These are phyloP conservation scores for Drosophila dunni DNA, from an alignment of 1,140 invertebrate genomes.

Conservation along the genomic window DNA sequence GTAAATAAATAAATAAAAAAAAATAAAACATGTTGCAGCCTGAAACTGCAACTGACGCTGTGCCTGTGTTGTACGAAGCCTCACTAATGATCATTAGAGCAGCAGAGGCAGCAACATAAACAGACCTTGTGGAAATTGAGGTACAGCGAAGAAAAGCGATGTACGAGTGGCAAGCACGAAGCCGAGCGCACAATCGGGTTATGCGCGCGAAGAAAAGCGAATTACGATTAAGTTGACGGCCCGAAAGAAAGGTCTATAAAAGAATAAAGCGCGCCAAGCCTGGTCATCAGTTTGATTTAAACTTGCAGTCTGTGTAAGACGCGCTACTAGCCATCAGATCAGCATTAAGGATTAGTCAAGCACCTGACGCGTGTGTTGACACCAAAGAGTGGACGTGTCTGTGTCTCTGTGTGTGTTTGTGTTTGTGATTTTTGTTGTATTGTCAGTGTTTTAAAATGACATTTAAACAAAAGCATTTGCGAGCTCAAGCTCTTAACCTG, in stretches of 20 bases:
- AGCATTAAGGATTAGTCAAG: slow-evolving; percentile 47
- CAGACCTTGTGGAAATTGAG: slow-evolving; percentile 34
- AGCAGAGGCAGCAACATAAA: slow-evolving; percentile 14
- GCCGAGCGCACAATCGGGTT: slow-evolving; percentile 34
- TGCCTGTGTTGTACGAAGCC: slow-evolving; percentile 5
- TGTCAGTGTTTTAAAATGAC: slow-evolving; percentile 49
- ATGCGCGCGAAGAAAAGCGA: slow-evolving; percentile 71
- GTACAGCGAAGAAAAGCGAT: slow-evolving; percentile 12
- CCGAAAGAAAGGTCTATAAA: slow-evolving; percentile 80
- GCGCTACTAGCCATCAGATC: slow-evolving; percentile 32
- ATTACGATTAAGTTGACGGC: slow-evolving; percentile 63
- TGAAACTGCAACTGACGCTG: slow-evolving; percentile 31
- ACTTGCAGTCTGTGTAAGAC: slow-evolving; percentile 63
- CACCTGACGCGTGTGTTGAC: slow-evolving; percentile 43
- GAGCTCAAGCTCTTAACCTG: slow-evolving; percentile 45
- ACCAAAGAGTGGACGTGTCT: slow-evolving; percentile 34
- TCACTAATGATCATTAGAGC: slow-evolving; percentile 40
- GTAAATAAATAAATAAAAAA: slow-evolving; percentile 24
- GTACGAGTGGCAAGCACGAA: slow-evolving; percentile 24
- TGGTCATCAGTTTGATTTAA: slow-evolving; percentile 76
- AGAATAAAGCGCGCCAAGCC: slow-evolving; percentile 78
- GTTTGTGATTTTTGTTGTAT: slow-evolving; percentile 11
- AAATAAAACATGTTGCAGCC: slow-evolving; percentile 52
- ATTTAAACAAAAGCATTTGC: slow-evolving; percentile 51
- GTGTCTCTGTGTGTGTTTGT: slow-evolving; percentile 18